Conservation (phyloP, 2,888 invertebrate species). For the Archips crataeganus region DNA sequence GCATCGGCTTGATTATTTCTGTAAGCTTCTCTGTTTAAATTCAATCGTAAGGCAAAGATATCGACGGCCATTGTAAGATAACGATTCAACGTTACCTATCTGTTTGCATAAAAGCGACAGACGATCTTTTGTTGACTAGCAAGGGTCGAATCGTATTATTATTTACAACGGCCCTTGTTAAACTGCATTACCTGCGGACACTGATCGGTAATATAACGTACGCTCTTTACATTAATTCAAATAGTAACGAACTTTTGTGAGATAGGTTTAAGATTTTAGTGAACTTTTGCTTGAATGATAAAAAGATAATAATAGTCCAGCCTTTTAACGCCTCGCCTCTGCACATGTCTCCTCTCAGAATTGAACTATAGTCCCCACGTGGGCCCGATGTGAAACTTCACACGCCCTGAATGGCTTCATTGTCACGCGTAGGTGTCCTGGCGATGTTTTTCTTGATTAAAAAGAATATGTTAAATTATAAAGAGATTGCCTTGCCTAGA, state of each 20-base stretch:
- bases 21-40: conserved; percentile 52
- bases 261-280: neutral
- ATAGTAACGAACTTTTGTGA: conserved; percentile 42
- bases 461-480: too few species aligned
- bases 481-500: too few species aligned
- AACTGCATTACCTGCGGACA: conserved; percentile 73
- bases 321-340: too few species aligned
- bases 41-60: conserved; percentile 55
- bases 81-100: conserved; percentile 76
- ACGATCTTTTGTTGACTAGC: conserved; percentile 73
- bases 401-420: too few species aligned
- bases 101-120: conserved; percentile 81
- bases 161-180: conserved; percentile 75
- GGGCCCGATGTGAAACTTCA: too few species aligned
- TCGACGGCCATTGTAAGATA: conserved; percentile 67
- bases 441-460: too few species aligned
- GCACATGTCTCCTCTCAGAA: too few species aligned
- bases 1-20: conserved; percentile 46
- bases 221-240: conserved; percentile 53
- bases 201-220: conserved; percentile 59
- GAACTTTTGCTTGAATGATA: neutral
- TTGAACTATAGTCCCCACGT: too few species aligned
- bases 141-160: conserved; percentile 76
- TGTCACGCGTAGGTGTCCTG: too few species aligned
- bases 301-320: too few species aligned